phyloP scores from a whole-genome alignment of 37 sponge, comb jelly and placozoan species.

The Diacarnus erythraeanus region DNA sequence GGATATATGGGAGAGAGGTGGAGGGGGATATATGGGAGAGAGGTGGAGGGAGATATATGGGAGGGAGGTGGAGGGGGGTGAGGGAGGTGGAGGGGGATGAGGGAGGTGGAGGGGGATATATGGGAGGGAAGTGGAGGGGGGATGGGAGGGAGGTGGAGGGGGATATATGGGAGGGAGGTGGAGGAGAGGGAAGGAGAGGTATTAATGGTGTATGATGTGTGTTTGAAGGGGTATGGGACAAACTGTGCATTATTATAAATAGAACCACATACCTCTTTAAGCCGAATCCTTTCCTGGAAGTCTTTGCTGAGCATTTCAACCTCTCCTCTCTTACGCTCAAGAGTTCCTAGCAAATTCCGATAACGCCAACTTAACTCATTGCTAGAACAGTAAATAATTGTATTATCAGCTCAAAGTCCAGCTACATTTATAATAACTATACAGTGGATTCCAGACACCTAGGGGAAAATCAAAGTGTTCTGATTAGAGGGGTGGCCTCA shows the following conservation, averaged over 20 bases:
- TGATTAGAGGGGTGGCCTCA: no score
- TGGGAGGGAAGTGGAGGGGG: neutral
- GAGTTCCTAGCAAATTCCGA: conserved; percentile 31
- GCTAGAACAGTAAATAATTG: conserved; percentile 17
- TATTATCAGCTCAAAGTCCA: no score
- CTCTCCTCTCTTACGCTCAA: conserved; percentile 55
- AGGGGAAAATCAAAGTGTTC: no score
- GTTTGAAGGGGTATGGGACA: no score
- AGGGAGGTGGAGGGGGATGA: neutral
- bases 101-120: neutral
- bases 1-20: no score
- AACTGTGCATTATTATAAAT: neutral
- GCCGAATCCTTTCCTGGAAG: conserved; percentile 55
- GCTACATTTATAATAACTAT: no score
- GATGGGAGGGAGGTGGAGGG: neutral
- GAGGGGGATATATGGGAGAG: no score
- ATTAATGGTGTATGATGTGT: no score
- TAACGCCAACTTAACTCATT: conserved; percentile 59
- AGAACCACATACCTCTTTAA: conserved; percentile 34
- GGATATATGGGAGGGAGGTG: neutral
- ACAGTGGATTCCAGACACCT: no score
- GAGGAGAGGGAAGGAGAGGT: neutral
- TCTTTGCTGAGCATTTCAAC: conserved; percentile 64
- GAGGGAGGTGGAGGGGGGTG: no score
- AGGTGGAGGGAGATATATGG: no score